A percentile compares a stretch with the other conserved stretches of the same genome.
phyloP scores from a whole-genome alignment of 2,797 vertebrate genomes.

The Silurus aristotelis region DNA sequence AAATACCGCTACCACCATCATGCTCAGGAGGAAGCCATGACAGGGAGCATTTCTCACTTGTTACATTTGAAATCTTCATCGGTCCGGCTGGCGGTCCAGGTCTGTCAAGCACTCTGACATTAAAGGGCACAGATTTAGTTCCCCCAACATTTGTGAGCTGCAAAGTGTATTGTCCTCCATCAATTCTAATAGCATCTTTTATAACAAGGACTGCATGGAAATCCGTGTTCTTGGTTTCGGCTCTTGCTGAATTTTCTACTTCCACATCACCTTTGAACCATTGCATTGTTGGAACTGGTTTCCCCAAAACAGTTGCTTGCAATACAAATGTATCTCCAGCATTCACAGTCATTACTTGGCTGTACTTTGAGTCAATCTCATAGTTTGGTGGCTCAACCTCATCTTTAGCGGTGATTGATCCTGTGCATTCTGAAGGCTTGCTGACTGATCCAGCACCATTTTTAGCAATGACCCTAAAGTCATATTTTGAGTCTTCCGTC shows the following conservation, averaged over 20 bases:
- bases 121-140: constrained; percentile 88
- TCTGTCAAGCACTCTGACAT: constrained; percentile 94
- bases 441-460: constrained; percentile 93
- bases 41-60: constrained; percentile 93
- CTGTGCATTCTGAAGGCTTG: constrained; percentile 93
- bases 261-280: constrained; percentile 94
- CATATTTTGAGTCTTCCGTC: constrained; percentile 91
- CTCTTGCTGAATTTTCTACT: constrained; percentile 91
- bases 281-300: constrained; percentile 89
- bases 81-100: constrained; percentile 94
- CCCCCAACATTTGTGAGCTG: constrained; percentile 94
- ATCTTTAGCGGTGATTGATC: constrained; percentile 93
- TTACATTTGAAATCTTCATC: constrained; percentile 84
- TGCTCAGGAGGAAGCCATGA: constrained; percentile 94
- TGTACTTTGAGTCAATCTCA: constrained; percentile 93
- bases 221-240: constrained; percentile 91
- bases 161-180: constrained; percentile 94
- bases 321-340: constrained; percentile 93
- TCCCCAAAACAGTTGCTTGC: constrained; percentile 90
- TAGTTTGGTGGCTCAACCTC: constrained; percentile 92
- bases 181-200: constrained; percentile 95
- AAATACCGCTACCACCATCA: constrained; percentile 95
- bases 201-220: constrained; percentile 89
- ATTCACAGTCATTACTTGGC: constrained; percentile 89
- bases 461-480: constrained; percentile 96